Evolutionary conservation across 2,888 invertebrate species (phyloP), one percentile per base, ranked within the genome.

Genomic region (Lasioglossum villosulum): DNA sequence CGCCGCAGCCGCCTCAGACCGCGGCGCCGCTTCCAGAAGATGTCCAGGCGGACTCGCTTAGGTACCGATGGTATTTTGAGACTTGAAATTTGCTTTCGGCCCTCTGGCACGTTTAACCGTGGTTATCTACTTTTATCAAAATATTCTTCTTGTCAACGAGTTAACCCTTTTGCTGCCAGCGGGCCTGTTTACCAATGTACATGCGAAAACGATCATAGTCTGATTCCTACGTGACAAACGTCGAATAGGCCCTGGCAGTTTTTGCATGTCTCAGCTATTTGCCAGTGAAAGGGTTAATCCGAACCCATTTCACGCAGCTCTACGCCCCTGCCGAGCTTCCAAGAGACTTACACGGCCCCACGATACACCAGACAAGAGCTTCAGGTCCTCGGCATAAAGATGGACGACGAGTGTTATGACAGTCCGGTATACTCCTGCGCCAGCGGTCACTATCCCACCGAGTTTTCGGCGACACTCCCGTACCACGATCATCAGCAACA

Each of bases 321-420:
- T 72, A 96, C 97, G 73, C 96, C 96, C 73, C 95, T 98, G 93
- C 98, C 98, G 88, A 98, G 98, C 95, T 98, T 98, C 96, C 98
- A 98, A 96, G 98, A 98, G 95, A 98, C 98, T 45, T 98, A 98
- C 95, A 97, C 97, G 83, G 96, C 97, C 75, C 97, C 97, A 87
- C 97, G 97, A 93, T 95, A 94, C 92, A 96, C 96, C 84, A 96
- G 96, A 92, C 96, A 96, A 94, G 97, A 96, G 95, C 96, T 97
- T 94, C 96, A 96, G 68, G 96, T 96, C 91, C 96, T 97, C 91
- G 97, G 97, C 48, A 97, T 97, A 92, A 98, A 98, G 95, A 98
- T 98, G 98, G 98, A 98, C 94, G 98, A 98, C 93, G 98, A 98
- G 92, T 97, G 97, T 94, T 98, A 97, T 94, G 97, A 97, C 93